Base-by-base conservation (phyloP, 2,113 vertebrate species). In the Syngnathoides biaculeatus region DNA sequence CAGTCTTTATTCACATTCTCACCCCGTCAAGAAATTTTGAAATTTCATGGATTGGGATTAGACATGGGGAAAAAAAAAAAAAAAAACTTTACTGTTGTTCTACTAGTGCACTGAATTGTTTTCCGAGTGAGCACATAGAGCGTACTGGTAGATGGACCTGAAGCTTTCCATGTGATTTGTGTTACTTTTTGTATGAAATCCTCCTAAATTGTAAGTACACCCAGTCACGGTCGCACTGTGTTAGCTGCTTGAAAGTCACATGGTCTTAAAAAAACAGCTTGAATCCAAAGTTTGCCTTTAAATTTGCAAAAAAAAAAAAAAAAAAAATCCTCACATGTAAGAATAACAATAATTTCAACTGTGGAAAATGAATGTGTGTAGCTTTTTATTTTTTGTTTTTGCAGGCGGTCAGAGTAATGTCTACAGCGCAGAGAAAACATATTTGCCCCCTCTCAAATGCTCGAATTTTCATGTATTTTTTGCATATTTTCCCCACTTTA, bases 241-340 rank as follows among this genome's bases (percentile, higher is more conserved):
- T 26, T 30, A 17, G 15, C 26, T 57, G 55, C 55, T 56, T 30
- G 26, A 24, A 57, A 4, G 14, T 27, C 53, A 14, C 53, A 3
- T 38, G 9, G 57, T 38, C 30, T 59, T 19, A 4, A 62, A 24
- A 35, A 42, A 62, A 62, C 26, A 45, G 60, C 60, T 62, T 26
- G 14, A 62, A 22, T 43, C 60, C 60, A 62, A 62, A 62, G 59
- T 40, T 43, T 22, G 8, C 58, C 19, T 40, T 60, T 40, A 22
- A 58, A 35, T 10, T 59, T 11, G 30, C 30, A 59, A 58, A 58
- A 40, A 61, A 61, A 24, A 30, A 1, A 8, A 0, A 30, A 30
- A 30, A 56, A 57, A 30, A 57, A 57, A 30, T 19, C 26, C 55
- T 43, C 15, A 17, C 60, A 43, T 42, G n/a, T 43, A 26, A 24